Conservation (phyloP, 2,888 invertebrate genomes). For the Trissolcus brochymenae region DNA sequence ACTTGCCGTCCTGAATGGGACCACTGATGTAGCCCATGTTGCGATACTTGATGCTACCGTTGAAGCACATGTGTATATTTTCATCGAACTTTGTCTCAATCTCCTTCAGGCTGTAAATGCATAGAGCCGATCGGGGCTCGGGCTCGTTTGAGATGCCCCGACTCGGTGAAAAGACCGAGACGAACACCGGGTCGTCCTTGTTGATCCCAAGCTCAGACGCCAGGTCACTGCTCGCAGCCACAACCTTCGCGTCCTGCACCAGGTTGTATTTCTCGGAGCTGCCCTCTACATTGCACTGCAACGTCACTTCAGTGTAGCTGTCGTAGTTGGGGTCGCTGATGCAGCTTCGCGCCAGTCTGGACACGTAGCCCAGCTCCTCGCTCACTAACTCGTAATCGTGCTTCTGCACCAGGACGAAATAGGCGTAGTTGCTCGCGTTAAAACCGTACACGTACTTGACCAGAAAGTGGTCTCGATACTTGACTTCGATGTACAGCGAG, state of each 20-base stretch:
- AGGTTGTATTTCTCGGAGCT: slow-evolving; percentile 85
- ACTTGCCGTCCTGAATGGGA: slow-evolving; percentile 92
- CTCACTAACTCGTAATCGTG: slow-evolving; percentile 91
- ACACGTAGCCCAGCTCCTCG: slow-evolving; percentile 93
- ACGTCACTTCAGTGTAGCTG: slow-evolving; percentile 96
- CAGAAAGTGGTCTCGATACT: slow-evolving; percentile 95
- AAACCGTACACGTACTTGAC: slow-evolving; percentile 98
- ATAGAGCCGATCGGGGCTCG: slow-evolving; percentile 90
- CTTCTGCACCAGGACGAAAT: slow-evolving; percentile 96
- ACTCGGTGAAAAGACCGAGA: slow-evolving; percentile 93
- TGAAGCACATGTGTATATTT: slow-evolving; percentile 98
- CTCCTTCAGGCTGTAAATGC: slow-evolving; percentile 92
- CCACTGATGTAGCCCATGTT: slow-evolving; percentile 95
- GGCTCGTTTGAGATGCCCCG: slow-evolving; percentile 91
- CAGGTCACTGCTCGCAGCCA: slow-evolving; percentile 88
- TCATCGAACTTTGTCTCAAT: slow-evolving; percentile 96
- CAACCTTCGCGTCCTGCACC: slow-evolving; percentile 94
- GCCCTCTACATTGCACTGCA: slow-evolving; percentile 87
- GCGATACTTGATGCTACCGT: slow-evolving; percentile 93
- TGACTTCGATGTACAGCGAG: slow-evolving; percentile 91
- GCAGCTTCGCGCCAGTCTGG: slow-evolving; percentile 93
- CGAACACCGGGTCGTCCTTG: slow-evolving; percentile 87
- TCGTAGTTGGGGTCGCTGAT: slow-evolving; percentile 96
- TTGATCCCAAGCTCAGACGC: slow-evolving; percentile 89
- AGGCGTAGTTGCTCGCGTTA: slow-evolving; percentile 95